Conservation (phyloP, 1,140 invertebrate genomes). For the Lerema accius region DNA sequence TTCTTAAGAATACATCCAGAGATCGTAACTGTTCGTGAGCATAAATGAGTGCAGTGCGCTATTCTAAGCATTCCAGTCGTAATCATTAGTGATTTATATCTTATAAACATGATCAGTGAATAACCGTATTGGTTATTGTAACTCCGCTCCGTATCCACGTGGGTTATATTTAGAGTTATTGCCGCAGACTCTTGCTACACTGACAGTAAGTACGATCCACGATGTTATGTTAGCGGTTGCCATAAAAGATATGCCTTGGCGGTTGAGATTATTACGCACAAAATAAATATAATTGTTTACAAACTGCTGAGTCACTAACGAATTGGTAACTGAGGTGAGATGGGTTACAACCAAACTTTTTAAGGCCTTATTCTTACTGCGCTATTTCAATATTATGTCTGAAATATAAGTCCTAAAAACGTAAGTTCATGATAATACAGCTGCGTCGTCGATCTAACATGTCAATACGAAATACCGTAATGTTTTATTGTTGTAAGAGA, state of each 20-base stretch:
- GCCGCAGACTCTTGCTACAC: slow-evolving; percentile 45
- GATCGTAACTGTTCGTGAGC: not conserved
- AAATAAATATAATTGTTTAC: too few species aligned
- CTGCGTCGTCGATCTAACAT: too few species aligned
- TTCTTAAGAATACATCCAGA: too few species aligned
- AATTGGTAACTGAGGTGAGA: too few species aligned
- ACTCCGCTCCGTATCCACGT: slow-evolving; percentile 40
- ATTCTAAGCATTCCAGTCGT: slow-evolving; percentile 57
- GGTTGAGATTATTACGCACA: not conserved
- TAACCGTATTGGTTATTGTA: slow-evolving; percentile 62
- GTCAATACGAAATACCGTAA: too few species aligned
- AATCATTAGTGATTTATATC: slow-evolving; percentile 69
- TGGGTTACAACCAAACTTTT: too few species aligned
- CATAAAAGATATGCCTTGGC: not conserved
- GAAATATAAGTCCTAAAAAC: too few species aligned
- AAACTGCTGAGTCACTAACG: too few species aligned
- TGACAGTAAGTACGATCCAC: slow-evolving; percentile 32
- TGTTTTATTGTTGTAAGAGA: too few species aligned
- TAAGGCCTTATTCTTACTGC: too few species aligned
- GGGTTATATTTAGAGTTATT: slow-evolving; percentile 54
- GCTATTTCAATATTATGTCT: too few species aligned
- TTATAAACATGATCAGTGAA: slow-evolving; percentile 79
- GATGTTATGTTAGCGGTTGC: slow-evolving; percentile 3
- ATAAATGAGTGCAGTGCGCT: slow-evolving; percentile 37
- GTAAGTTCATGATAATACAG: too few species aligned